Conservation (phyloP, 2,113 vertebrate species). For the Tinamus guttatus region DNA sequence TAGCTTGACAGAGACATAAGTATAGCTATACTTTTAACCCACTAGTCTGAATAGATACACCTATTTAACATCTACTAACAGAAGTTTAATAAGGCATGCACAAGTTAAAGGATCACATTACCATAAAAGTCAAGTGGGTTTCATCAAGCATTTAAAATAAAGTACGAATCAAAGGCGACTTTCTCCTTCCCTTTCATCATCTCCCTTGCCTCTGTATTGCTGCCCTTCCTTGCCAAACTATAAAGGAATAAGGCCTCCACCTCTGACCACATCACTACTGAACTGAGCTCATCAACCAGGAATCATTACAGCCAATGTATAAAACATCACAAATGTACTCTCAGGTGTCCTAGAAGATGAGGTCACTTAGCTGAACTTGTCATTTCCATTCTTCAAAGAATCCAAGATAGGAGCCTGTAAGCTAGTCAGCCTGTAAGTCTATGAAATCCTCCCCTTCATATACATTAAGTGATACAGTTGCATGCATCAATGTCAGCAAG, state of each 20-base stretch:
- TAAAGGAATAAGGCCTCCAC: background rate
- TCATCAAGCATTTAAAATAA: background rate
- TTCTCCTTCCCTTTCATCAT: background rate
- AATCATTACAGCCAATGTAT: background rate
- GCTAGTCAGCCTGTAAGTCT: background rate
- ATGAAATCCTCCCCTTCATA: background rate
- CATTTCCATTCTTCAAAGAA: background rate
- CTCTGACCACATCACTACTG: background rate
- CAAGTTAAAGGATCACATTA: background rate
- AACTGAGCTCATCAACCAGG: fast-evolving
- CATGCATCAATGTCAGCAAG: background rate
- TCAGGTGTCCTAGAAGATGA: background rate
- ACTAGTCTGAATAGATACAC: background rate
- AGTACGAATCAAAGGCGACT: background rate
- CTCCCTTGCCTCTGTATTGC: background rate
- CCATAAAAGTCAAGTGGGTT: background rate
- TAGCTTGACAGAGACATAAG: background rate
- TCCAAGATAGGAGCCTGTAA: background rate
- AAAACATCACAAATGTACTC: background rate
- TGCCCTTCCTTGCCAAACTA: background rate
- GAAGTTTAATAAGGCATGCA: background rate
- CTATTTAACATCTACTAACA: background rate
- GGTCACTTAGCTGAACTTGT: background rate
- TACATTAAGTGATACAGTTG: fast-evolving
- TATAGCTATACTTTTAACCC: background rate